These are phyloP conservation scores for Pelosia muscerda DNA, from an alignment of 2,888 invertebrate species.

Conservation along the genomic window DNA sequence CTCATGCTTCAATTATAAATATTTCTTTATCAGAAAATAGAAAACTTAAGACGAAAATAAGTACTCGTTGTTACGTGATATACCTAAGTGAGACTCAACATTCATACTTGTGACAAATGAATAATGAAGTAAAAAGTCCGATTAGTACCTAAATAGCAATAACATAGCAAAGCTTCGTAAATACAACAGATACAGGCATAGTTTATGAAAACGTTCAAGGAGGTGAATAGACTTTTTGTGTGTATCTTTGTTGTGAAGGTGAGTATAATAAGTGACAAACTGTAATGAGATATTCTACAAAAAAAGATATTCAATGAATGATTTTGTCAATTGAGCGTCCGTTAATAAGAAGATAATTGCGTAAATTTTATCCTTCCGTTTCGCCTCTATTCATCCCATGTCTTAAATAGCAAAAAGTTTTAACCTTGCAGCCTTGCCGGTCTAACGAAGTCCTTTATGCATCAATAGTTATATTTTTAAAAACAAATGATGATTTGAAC, in stretches of 20 bases:
- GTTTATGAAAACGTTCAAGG: neutral
- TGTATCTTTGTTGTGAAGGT: neutral
- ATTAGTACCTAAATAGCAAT: neutral
- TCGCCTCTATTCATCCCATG: neutral
- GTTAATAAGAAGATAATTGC: neutral
- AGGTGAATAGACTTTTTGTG: neutral
- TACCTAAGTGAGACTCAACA: too few species aligned
- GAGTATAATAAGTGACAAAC: neutral
- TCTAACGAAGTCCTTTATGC: constrained; percentile 20
- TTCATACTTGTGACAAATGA: too few species aligned
- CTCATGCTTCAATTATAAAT: too few species aligned
- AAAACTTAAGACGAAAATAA: too few species aligned
- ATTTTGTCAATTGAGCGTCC: neutral
- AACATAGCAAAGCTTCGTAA: neutral
- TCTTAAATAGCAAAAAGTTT: neutral
- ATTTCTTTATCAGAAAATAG: too few species aligned
- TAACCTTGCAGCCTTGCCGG: constrained; percentile 12
- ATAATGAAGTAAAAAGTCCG: too few species aligned
- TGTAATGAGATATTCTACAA: neutral
- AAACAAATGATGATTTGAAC: neutral
- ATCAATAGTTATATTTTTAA: constrained; percentile 9
- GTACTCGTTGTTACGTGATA: too few species aligned
- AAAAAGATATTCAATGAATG: neutral
- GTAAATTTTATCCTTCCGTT: neutral
- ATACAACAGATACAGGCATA: neutral